Base-by-base conservation (phyloP, 2,113 vertebrate genomes). In the Ochotona princeps region DNA sequence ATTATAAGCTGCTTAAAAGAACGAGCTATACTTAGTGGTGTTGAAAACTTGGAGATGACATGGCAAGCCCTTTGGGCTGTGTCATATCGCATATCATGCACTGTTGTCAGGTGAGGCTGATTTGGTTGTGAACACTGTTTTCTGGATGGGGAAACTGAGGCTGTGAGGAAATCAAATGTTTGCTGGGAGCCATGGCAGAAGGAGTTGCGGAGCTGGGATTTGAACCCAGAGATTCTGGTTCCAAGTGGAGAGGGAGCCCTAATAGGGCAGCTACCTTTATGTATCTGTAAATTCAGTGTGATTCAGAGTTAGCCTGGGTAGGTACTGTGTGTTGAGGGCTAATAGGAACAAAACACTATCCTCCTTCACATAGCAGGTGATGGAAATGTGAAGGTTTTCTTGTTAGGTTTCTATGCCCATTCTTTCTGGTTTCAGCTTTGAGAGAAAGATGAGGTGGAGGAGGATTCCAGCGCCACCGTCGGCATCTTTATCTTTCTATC, bases 401-500 rank as follows among this genome's bases (percentile, higher is more conserved):
- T 87, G 6, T 83, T 80, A 57, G 70, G 25, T 76, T 47, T 78
- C 21, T 57, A 1, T 83, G 44, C 44, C 17, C 70, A 10, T 84
- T 51, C 32, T 26, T 32, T 57, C 81, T 67, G 1, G 47, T 75
- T 90, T 61, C 9, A 23, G 11, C 28, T 66, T 76, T 87, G 80
- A 32, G 65, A 83, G 83, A 83, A 79, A 81, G 83, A 74, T 32
- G 38, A 80, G n/a, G 60, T 28, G 28, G 83, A 81, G 44, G 47
- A 96, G 78, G 83, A 82, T 57, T 73, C 26, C 63, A 32, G 51
- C 79, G 38, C 66, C n/a, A 30, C 14, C 63, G 65, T 92, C 79
- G 80, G 28, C 47, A 70, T 87, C 49, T 78, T 87, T 89, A 69
- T 91, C 94, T 30, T 75, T 83, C 54, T 38, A 61, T 89, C 83